These are phyloP conservation scores for Platycercus adscitus DNA, from an alignment of 2,113 vertebrate species.

Conservation along the genomic window DNA sequence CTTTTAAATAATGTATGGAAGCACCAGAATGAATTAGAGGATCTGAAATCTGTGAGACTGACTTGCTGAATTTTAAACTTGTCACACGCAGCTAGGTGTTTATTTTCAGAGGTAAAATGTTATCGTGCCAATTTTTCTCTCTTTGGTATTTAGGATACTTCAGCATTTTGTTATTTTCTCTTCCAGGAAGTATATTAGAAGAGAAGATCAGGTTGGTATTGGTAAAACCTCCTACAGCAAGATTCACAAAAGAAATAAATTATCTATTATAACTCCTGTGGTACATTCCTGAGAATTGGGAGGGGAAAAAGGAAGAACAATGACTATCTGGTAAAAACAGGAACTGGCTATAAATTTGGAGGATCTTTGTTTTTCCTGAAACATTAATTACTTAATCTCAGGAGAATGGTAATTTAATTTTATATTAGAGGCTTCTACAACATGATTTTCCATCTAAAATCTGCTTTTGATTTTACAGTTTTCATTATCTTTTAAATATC, in stretches of 20 bases:
- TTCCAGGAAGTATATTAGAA: background rate
- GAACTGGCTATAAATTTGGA: conserved; percentile 58
- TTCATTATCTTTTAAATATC: conserved; percentile 67
- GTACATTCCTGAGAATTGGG: background rate
- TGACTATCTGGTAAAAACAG: conserved; percentile 57
- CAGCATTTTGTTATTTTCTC: background rate
- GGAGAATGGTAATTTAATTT: conserved; percentile 73
- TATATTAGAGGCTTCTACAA: conserved; percentile 57
- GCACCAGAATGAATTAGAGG: conserved; percentile 11
- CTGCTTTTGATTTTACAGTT: conserved; percentile 67
- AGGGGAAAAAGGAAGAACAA: background rate
- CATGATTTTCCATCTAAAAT: conserved; percentile 61
- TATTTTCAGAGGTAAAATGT: background rate
- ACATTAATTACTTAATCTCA: conserved; percentile 72
- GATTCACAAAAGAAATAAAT: background rate
- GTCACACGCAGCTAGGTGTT: background rate
- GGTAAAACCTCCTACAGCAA: background rate
- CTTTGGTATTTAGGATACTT: background rate
- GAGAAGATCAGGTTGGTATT: background rate
- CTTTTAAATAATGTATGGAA: conserved; percentile 30
- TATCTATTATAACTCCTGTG: background rate
- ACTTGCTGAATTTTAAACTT: background rate
- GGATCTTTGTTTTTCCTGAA: conserved; percentile 61
- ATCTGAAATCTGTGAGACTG: background rate
- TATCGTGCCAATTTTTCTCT: background rate